Percentiles rank a stretch among this genome's conserved stretches.
Evolutionary conservation across 2,113 vertebrate genomes (phyloP).

Genomic region (Lynx canadensis): DNA sequence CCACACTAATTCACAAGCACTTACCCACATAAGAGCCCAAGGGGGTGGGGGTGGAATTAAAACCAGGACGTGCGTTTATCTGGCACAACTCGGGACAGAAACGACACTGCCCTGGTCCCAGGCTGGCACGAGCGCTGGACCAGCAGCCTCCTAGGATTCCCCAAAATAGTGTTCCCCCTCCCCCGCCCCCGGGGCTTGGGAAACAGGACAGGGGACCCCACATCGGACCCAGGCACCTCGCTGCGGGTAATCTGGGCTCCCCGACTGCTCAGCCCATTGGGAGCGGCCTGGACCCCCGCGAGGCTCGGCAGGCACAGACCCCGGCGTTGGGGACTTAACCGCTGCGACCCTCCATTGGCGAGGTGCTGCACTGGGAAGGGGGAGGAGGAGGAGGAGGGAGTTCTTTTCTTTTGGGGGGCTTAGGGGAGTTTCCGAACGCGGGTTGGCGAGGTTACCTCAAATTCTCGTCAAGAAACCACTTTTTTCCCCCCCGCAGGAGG

Average conservation of each 20-base stretch:
- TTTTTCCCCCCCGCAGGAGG: background rate
- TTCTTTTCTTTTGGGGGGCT: background rate
- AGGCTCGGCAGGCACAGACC: background rate
- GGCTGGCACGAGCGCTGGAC: background rate
- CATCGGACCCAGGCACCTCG: background rate
- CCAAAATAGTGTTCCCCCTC: background rate
- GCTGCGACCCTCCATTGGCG: background rate
- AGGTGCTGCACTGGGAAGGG: background rate
- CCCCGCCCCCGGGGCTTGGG: background rate
- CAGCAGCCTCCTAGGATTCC: background rate
- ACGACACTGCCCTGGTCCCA: background rate
- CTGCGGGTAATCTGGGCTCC: background rate
- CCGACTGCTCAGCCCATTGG: background rate
- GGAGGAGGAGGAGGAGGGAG: background rate
- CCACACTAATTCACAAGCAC: constrained; percentile 41
- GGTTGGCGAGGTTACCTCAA: constrained; percentile 75
- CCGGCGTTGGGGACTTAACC: background rate
- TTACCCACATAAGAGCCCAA: constrained; percentile 52
- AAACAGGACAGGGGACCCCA: background rate
- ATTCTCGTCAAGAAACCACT: constrained; percentile 61
- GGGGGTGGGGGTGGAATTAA: background rate
- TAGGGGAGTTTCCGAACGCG: constrained; percentile 39
- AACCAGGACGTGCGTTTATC: constrained; percentile 67
- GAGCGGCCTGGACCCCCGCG: background rate
- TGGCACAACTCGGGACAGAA: constrained; percentile 37